Evolutionary conservation across 2,113 vertebrate species (phyloP).

Genomic region (Cavia porcellus): DNA sequence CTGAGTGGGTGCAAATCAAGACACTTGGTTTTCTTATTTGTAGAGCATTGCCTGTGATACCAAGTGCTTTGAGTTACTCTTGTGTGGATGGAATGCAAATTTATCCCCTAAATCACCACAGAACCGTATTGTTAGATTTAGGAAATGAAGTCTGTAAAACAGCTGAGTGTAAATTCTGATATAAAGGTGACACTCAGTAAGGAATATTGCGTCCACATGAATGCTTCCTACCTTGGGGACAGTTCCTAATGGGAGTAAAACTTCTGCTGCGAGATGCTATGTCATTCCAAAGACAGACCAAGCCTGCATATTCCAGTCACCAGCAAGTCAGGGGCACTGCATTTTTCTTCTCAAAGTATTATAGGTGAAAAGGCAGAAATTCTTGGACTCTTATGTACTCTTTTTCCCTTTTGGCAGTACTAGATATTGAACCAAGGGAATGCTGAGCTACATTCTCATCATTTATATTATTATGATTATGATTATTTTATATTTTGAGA

Average conservation of each 20-base stretch:
- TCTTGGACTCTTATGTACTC: not conserved
- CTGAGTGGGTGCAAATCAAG: not conserved
- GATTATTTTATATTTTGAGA: not conserved
- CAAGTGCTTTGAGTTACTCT: not conserved
- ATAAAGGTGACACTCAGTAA: not conserved
- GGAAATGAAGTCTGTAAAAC: not conserved
- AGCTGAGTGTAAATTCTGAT: not conserved
- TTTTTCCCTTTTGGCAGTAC: not conserved
- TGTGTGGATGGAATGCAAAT: not conserved
- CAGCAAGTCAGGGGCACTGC: not conserved
- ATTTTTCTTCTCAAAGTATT: conserved; percentile 31
- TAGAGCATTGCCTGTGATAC: not conserved
- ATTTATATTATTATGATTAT: not conserved
- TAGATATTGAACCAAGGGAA: not conserved
- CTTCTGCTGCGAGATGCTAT: not conserved
- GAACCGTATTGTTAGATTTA: not conserved
- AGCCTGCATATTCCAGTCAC: not conserved
- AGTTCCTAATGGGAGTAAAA: not conserved
- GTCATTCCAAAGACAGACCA: not conserved
- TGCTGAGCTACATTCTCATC: not conserved
- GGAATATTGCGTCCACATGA: not conserved
- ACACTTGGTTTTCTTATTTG: not conserved
- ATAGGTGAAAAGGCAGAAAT: not conserved
- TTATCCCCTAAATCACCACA: not conserved
- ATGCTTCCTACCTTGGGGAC: not conserved